These are phyloP conservation scores for Probosciger aterrimus DNA, from an alignment of 2,113 vertebrate species.

Conservation along the genomic window DNA sequence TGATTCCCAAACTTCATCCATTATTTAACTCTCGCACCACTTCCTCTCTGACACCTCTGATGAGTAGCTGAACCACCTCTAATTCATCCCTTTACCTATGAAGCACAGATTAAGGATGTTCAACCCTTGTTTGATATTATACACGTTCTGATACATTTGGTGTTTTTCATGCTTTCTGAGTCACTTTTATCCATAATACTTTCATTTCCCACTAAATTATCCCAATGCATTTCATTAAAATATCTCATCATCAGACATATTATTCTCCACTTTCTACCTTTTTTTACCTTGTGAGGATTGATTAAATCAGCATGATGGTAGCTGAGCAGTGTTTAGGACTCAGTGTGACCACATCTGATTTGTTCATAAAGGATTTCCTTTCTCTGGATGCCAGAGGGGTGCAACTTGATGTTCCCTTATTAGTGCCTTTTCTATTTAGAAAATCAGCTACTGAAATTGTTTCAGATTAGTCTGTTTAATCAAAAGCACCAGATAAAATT, in stretches of 20 bases:
- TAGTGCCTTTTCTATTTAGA: conserved; percentile 55
- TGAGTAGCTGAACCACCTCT: neutral
- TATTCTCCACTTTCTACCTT: conserved; percentile 70
- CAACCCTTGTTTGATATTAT: neutral
- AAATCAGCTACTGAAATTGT: conserved; percentile 43
- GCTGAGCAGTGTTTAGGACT: conserved; percentile 73
- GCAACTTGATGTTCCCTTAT: conserved; percentile 45
- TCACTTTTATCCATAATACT: conserved; percentile 42
- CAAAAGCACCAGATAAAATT: conserved; percentile 70
- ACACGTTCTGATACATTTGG: neutral
- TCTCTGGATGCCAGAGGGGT: conserved; percentile 31
- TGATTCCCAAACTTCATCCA: neutral
- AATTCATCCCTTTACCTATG: neutral
- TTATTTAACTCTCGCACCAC: neutral
- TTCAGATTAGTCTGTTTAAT: conserved; percentile 72
- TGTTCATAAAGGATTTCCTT: conserved; percentile 63
- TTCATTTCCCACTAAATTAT: conserved; percentile 66
- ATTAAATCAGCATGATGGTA: conserved; percentile 78
- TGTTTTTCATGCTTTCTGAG: conserved; percentile 42
- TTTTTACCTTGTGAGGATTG: conserved; percentile 68
- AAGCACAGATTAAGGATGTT: neutral
- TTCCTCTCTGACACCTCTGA: neutral
- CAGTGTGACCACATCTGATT: conserved; percentile 71
- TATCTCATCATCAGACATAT: conserved; percentile 69
- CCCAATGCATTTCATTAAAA: conserved; percentile 74